Conservation (phyloP, 2,888 invertebrate genomes). For the Volucella inanis region DNA sequence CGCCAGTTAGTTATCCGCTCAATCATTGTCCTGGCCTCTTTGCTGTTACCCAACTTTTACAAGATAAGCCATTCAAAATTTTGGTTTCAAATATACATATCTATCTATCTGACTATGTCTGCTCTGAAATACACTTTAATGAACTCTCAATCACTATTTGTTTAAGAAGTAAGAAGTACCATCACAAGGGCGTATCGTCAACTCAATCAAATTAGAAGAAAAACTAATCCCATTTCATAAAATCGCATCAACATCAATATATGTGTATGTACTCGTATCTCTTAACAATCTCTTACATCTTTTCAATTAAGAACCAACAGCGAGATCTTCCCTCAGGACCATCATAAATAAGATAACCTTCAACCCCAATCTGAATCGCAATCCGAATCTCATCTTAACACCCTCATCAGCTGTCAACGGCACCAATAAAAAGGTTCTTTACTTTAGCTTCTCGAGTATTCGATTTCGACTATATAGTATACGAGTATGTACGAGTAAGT, state of each 20-base stretch:
- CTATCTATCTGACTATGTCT: too few relatives aligned
- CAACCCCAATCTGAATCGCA: background rate
- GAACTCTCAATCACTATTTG: too few relatives aligned
- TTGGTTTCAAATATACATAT: too few relatives aligned
- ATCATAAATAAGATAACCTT: slow-evolving; percentile 38
- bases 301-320: slow-evolving; percentile 49
- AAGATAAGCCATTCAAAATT: too few relatives aligned
- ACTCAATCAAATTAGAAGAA: background rate
- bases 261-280: background rate
- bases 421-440: slow-evolving; percentile 59
- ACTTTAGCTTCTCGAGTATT: slow-evolving; percentile 1
- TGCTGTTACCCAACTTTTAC: too few relatives aligned
- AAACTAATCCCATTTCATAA: background rate
- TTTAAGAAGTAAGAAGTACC: too few relatives aligned
- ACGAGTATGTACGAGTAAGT: background rate
- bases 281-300: slow-evolving; percentile 30
- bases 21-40: too few relatives aligned
- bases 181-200: too few relatives aligned
- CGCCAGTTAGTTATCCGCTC: too few relatives aligned
- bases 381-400: background rate
- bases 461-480: background rate
- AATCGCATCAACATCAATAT: slow-evolving; percentile 1
- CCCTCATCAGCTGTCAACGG: slow-evolving; percentile 40
- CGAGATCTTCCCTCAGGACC: slow-evolving; percentile 29
- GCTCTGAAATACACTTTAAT: too few relatives aligned